phyloP scores from a whole-genome alignment of 1,140 invertebrate species.

The Aphelenchoides besseyi region DNA sequence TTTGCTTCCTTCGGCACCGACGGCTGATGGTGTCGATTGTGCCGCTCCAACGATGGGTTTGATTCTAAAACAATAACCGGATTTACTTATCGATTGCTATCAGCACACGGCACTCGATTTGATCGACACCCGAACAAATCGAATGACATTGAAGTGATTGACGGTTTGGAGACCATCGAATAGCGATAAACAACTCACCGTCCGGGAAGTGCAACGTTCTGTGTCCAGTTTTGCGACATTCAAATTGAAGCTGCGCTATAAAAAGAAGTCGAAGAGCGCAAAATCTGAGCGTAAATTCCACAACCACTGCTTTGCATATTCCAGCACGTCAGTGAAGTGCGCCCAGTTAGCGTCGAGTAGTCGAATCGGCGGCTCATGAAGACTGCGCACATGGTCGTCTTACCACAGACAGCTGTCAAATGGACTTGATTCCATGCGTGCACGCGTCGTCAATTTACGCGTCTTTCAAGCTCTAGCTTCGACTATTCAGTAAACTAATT shows the following conservation, averaged over 20 bases:
- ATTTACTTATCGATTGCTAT: slow-evolving; percentile 12
- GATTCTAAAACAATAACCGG: not conserved
- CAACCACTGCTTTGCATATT: not conserved
- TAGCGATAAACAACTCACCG: slow-evolving; percentile 20
- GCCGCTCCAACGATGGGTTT: not conserved
- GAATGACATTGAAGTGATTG: slow-evolving; percentile 19
- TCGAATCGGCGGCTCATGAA: not conserved
- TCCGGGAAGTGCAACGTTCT: slow-evolving; percentile 38
- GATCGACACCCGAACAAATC: not conserved
- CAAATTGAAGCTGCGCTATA: not conserved
- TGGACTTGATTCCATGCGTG: slow-evolving; percentile 3
- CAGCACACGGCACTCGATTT: not conserved
- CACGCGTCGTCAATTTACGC: not conserved
- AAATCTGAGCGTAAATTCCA: not conserved
- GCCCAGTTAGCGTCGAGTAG: not conserved
- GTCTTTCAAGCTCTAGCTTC: not conserved
- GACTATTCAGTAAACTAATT: not conserved
- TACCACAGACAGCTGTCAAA: not conserved
- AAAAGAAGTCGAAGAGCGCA: not conserved
- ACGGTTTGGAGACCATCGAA: not conserved
- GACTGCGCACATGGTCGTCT: too few species aligned
- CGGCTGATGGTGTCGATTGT: not conserved
- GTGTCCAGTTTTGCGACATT: slow-evolving; percentile 34
- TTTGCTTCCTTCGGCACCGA: slow-evolving; percentile 12
- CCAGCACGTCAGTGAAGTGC: not conserved